Percentiles rank a stretch among this genome's conserved stretches.
phyloP scores from a whole-genome alignment of 2,113 vertebrate species.

The Engraulis encrasicolus region DNA sequence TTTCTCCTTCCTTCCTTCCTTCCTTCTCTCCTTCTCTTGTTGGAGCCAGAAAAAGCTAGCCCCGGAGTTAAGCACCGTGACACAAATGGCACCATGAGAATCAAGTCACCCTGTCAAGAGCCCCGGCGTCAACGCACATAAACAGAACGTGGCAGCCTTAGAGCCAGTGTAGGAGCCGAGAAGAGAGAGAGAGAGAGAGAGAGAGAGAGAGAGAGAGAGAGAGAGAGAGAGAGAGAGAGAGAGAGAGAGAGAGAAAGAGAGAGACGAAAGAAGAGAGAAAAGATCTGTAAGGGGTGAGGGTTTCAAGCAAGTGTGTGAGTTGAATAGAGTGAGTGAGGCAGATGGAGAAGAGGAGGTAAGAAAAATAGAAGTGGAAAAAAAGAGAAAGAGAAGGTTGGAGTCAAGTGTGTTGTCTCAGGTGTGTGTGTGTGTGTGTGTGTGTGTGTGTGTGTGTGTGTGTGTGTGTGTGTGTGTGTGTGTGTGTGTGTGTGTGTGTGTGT shows the following conservation, averaged over 20 bases:
- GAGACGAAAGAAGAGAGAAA: constrained; percentile 20
- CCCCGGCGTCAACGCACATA: constrained; percentile 49
- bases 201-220: background rate
- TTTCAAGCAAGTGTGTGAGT: background rate
- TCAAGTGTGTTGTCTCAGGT: constrained; percentile 49
- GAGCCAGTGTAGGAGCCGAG: constrained; percentile 17
- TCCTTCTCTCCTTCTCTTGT: too few relatives aligned
- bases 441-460: too few relatives aligned
- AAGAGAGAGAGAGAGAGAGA: constrained; percentile 28
- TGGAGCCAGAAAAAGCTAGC: constrained; percentile 51
- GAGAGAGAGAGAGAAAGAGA: constrained; percentile 21
- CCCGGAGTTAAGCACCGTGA: constrained; percentile 59
- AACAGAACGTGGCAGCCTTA: constrained; percentile 55
- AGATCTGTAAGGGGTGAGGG: background rate
- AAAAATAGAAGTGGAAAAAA: constrained; percentile 38
- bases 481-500: too few relatives aligned
- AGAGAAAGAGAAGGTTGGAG: constrained; percentile 45
- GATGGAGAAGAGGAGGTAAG: constrained; percentile 32
- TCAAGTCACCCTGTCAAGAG: constrained; percentile 66
- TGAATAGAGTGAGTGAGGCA: constrained; percentile 30
- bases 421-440: too few relatives aligned
- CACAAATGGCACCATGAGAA: constrained; percentile 53
- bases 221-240: background rate
- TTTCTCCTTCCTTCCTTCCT: too few relatives aligned
- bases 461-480: too few relatives aligned